Conservation (phyloP, 2,888 invertebrate genomes). For the Ophion ventricosus region DNA sequence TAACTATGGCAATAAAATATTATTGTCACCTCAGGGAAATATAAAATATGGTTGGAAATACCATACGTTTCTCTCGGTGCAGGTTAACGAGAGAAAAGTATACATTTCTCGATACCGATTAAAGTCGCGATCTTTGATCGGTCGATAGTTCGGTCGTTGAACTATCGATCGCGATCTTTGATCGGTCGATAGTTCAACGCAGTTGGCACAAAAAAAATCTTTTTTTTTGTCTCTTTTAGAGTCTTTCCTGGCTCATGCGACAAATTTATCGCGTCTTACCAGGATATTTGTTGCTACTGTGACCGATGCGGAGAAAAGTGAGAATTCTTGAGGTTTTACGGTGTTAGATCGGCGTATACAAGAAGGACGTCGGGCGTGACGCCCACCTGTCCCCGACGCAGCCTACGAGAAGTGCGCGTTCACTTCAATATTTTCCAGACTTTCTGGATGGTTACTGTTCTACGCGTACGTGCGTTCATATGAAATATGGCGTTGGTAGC, state of each 20-base stretch:
- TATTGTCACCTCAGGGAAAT: no score
- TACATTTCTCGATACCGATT: neutral
- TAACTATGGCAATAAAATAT: no score
- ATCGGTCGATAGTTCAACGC: no score
- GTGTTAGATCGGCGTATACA: slow-evolving; percentile 58
- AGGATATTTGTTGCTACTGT: slow-evolving; percentile 19
- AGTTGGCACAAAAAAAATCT: neutral
- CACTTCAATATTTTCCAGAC: slow-evolving; percentile 59
- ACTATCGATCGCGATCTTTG: neutral
- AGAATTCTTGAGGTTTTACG: slow-evolving; percentile 64
- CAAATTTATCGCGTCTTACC: neutral
- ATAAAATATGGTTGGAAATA: no score
- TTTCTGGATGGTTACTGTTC: slow-evolving; percentile 47
- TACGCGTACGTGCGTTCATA: slow-evolving; percentile 17
- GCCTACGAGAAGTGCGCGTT: slow-evolving; percentile 64
- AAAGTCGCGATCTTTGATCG: neutral
- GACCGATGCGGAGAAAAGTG: slow-evolving; percentile 30
- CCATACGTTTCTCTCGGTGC: no score
- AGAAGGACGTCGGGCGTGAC: slow-evolving; percentile 74
- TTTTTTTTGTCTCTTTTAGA: slow-evolving; percentile 4
- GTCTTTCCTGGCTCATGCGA: neutral
- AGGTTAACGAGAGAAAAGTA: neutral
- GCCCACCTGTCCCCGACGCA: slow-evolving; percentile 74
- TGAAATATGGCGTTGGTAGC: slow-evolving; percentile 50
- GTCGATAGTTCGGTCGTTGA: no score